A percentile compares a stretch with the other conserved stretches of the same genome.
Evolutionary conservation across 92 coral and sea anemone species (phyloP).

Genomic region (Siderastrea radians): DNA sequence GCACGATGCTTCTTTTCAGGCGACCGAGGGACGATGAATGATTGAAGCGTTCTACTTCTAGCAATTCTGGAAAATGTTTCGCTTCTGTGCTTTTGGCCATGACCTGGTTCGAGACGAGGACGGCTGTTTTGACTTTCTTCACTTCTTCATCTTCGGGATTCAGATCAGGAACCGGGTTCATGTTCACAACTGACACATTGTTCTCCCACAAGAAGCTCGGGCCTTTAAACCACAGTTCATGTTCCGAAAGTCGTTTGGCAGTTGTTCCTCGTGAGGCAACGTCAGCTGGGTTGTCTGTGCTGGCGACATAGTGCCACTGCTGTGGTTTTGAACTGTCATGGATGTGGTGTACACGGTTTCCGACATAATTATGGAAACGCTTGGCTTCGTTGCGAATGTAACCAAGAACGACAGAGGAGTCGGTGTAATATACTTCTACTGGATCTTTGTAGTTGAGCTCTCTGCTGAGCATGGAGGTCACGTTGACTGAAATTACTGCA

Average conservation of each 20-base stretch:
- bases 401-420: conserved; percentile 9
- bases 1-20: conserved; percentile 57
- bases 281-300: too few species aligned
- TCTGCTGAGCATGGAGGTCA: conserved; percentile 52
- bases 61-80: neutral
- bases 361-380: conserved; percentile 38
- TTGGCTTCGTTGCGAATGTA: conserved; percentile 27
- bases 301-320: conserved; percentile 13
- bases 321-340: conserved; percentile 37
- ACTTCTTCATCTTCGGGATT: conserved; percentile 61
- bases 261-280: conserved; percentile 40
- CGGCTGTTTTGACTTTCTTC: conserved; percentile 45
- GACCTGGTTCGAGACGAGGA: conserved; percentile 22
- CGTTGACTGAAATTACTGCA: conserved; percentile 58
- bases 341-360: conserved; percentile 73
- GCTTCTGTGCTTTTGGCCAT: neutral
- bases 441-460: conserved; percentile 43
- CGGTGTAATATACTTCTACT: conserved; percentile 23
- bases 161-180: conserved; percentile 24
- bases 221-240: conserved; percentile 29
- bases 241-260: conserved; percentile 11
- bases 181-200: neutral
- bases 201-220: conserved; percentile 21
- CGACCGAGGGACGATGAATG: conserved; percentile 52
- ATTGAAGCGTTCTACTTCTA: conserved; percentile 24